Evolutionary conservation across 2,888 invertebrate genomes (phyloP).

Genomic region (Didymodactylos carnosus): DNA sequence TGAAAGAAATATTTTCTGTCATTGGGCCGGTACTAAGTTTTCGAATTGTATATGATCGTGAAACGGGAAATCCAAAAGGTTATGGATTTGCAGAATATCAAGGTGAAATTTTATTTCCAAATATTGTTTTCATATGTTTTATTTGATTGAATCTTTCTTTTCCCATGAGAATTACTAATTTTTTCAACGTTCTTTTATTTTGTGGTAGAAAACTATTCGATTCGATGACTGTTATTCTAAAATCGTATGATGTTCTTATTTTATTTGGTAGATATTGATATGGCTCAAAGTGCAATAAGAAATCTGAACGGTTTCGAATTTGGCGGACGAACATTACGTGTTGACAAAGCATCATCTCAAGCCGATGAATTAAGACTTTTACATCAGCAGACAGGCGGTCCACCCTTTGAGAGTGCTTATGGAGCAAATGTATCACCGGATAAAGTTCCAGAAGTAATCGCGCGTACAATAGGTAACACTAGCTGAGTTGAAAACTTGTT

Average conservation of each 20-base stretch:
- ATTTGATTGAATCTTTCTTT: no score
- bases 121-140: no score
- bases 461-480: slow-evolving; percentile 52
- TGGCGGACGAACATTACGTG: slow-evolving; percentile 74
- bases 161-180: no score
- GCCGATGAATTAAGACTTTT: not conserved
- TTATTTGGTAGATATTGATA: slow-evolving; percentile 55
- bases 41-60: slow-evolving; percentile 73
- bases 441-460: slow-evolving; percentile 71
- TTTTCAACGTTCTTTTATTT: no score
- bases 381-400: not conserved
- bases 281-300: slow-evolving; percentile 88
- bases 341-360: slow-evolving; percentile 62
- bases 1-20: slow-evolving; percentile 91
- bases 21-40: slow-evolving; percentile 86
- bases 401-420: not conserved
- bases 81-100: slow-evolving; percentile 99
- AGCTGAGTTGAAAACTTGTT: no score
- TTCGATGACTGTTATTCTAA: no score
- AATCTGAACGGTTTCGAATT: slow-evolving; percentile 92
- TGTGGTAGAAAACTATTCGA: no score
- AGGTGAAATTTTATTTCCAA: not conserved
- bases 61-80: slow-evolving; percentile 96
- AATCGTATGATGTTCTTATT: not conserved
- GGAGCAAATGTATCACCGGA: slow-evolving; percentile 60